These are phyloP conservation scores for Fistularia commersonii DNA, from an alignment of 2,797 vertebrate genomes.

Conservation along the genomic window DNA sequence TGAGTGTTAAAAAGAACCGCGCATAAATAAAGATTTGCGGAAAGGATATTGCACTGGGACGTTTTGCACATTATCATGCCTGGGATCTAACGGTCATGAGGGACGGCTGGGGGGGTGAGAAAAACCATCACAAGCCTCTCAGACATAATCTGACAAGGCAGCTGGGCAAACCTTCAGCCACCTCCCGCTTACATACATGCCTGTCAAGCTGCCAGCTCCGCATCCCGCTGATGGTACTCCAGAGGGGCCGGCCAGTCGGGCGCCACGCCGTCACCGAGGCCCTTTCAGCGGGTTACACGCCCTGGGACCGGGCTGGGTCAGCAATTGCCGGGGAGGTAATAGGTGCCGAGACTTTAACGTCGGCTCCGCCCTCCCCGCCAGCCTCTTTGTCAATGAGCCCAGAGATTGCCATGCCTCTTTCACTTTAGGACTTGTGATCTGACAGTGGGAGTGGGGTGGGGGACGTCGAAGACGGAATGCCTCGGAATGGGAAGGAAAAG, in stretches of 20 bases:
- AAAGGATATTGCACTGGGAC: too few species aligned
- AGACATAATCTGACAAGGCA: slow-evolving; percentile 18
- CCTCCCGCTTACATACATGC: slow-evolving; percentile 38
- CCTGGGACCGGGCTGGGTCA: slow-evolving; percentile 57
- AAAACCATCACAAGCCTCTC: slow-evolving; percentile 12
- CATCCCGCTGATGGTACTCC: slow-evolving; percentile 38
- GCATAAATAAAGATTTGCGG: too few species aligned
- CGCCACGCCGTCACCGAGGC: slow-evolving; percentile 24
- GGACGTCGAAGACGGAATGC: slow-evolving; percentile 10
- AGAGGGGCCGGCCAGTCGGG: slow-evolving; percentile 18
- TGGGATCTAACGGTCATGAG: slow-evolving; percentile 17
- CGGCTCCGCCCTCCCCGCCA: slow-evolving; percentile 32
- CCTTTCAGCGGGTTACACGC: background rate
- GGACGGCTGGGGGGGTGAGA: slow-evolving; percentile 14
- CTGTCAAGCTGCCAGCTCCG: slow-evolving; percentile 46
- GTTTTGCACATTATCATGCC: slow-evolving; percentile 30
- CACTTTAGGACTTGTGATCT: slow-evolving; percentile 33
- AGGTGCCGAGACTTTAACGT: slow-evolving; percentile 56
- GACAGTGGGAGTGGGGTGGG: slow-evolving; percentile 12
- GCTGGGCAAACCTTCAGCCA: slow-evolving; percentile 23
- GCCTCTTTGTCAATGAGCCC: slow-evolving; percentile 50
- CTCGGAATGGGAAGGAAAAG: slow-evolving; percentile 39
- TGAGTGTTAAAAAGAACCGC: background rate
- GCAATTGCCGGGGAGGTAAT: slow-evolving; percentile 39
- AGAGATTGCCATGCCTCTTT: slow-evolving; percentile 52